These are phyloP conservation scores for Sympetrum striolatum DNA, from an alignment of 2,888 invertebrate genomes.

Conservation along the genomic window DNA sequence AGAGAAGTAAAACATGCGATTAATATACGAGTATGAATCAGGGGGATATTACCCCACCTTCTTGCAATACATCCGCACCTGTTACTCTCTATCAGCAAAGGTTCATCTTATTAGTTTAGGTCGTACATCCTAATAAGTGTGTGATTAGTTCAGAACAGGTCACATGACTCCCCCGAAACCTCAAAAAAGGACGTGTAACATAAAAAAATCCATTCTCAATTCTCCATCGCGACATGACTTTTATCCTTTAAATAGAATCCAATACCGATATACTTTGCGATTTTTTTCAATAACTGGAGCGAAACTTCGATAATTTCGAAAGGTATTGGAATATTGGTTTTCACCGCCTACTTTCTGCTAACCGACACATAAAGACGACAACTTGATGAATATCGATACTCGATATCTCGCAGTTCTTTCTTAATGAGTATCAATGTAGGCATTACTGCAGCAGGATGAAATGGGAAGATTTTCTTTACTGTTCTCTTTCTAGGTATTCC, in stretches of 20 bases:
- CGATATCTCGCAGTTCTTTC: background rate
- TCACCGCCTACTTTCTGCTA: background rate
- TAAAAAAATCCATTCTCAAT: background rate
- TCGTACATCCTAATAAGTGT: too few species aligned
- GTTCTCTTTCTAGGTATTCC: too few species aligned
- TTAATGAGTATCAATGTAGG: background rate
- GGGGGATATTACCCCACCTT: too few species aligned
- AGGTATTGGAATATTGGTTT: background rate
- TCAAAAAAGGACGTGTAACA: background rate
- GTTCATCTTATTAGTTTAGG: too few species aligned
- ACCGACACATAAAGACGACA: background rate
- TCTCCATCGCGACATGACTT: background rate
- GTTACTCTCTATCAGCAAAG: too few species aligned
- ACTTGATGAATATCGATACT: background rate
- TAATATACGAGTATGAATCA: too few species aligned
- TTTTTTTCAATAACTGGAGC: background rate
- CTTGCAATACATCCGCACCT: too few species aligned
- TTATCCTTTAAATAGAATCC: background rate
- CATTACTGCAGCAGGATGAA: background rate
- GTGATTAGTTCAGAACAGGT: too few species aligned
- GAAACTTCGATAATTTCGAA: background rate
- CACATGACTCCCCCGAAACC: too few species aligned
- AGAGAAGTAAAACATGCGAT: too few species aligned
- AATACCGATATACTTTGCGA: background rate
- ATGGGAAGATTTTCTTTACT: background rate